A percentile compares a stretch with the other conserved stretches of the same genome.
These are phyloP conservation scores for Protodeltote pygarga DNA, from an alignment of 2,888 invertebrate species.

Conservation along the genomic window DNA sequence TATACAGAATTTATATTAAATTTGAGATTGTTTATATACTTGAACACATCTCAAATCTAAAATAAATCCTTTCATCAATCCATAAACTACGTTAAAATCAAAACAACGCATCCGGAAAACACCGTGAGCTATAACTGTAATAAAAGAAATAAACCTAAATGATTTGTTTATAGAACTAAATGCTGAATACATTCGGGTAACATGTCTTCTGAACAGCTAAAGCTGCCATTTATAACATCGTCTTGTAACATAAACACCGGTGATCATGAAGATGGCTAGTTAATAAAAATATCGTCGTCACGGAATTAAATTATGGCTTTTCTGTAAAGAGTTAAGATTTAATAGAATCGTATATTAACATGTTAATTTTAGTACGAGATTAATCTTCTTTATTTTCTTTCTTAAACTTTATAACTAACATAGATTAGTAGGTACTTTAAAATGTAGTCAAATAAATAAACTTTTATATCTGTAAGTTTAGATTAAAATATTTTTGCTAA, in stretches of 20 bases:
- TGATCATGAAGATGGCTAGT: conserved; percentile 31
- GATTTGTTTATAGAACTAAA: conserved; percentile 45
- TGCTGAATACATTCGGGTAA: conserved; percentile 13
- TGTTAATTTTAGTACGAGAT: conserved; percentile 1
- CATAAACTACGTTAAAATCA: conserved; percentile 6
- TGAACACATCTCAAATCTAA: conserved; percentile 1
- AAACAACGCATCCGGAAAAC: conserved; percentile 25
- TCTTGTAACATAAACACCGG: conserved; percentile 37
- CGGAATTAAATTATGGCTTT: conserved; percentile 20
- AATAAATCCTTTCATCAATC: conserved; percentile 4
- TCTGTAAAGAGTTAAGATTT: conserved; percentile 4
- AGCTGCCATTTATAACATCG: conserved; percentile 40
- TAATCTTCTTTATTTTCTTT: too few relatives aligned
- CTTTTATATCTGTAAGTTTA: too few relatives aligned
- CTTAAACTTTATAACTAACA: too few relatives aligned
- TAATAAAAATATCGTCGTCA: conserved; percentile 25
- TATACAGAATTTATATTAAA: too few relatives aligned
- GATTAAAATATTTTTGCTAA: too few relatives aligned
- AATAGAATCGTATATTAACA: neutral
- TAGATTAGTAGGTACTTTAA: too few relatives aligned
- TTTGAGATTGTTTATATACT: too few relatives aligned
- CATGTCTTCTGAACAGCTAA: conserved; percentile 30
- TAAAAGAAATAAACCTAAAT: conserved; percentile 28
- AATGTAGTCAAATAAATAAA: too few relatives aligned
- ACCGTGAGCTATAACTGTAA: conserved; percentile 18